phyloP scores from a whole-genome alignment of 64 coral and sea anemone genomes.

The Platygyra sinensis region DNA sequence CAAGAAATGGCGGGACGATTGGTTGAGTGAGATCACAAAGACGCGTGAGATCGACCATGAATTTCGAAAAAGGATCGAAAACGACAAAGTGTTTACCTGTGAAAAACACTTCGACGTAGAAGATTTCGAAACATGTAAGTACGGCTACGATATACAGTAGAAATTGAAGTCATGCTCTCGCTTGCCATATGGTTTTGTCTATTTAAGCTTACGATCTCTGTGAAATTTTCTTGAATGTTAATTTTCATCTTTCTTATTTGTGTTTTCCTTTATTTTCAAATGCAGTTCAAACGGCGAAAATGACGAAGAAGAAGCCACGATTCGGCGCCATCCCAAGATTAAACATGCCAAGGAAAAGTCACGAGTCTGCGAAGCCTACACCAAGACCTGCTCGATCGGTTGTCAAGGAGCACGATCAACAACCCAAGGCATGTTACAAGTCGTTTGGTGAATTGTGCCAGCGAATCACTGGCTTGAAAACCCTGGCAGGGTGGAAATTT shows the following conservation, averaged over 20 bases:
- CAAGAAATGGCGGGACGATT: slow-evolving; percentile 16
- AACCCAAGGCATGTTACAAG: slow-evolving; percentile 17
- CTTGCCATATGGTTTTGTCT: too few relatives aligned
- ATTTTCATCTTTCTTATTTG: background rate
- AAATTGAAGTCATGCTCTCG: too few relatives aligned
- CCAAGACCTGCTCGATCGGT: background rate
- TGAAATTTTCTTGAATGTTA: slow-evolving; percentile 7
- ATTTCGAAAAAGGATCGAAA: slow-evolving; percentile 14
- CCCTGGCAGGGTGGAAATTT: slow-evolving; percentile 21
- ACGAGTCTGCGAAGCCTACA: background rate
- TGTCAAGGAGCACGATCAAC: background rate
- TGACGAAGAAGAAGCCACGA: slow-evolving; percentile 24
- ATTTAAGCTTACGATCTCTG: background rate
- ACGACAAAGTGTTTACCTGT: slow-evolving; percentile 29
- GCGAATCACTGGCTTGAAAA: background rate
- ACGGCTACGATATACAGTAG: background rate
- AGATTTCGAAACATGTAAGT: slow-evolving; percentile 33
- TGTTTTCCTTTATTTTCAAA: slow-evolving; percentile 1
- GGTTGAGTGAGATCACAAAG: slow-evolving; percentile 13
- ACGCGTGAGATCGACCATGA: slow-evolving; percentile 25
- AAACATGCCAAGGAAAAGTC: slow-evolving; percentile 42
- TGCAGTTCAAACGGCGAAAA: slow-evolving; percentile 24
- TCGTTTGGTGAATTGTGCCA: background rate
- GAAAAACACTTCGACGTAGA: slow-evolving; percentile 23
- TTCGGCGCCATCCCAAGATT: slow-evolving; percentile 17